These are phyloP conservation scores for Galaxias olidus DNA, from an alignment of 2,797 vertebrate genomes.

Conservation along the genomic window DNA sequence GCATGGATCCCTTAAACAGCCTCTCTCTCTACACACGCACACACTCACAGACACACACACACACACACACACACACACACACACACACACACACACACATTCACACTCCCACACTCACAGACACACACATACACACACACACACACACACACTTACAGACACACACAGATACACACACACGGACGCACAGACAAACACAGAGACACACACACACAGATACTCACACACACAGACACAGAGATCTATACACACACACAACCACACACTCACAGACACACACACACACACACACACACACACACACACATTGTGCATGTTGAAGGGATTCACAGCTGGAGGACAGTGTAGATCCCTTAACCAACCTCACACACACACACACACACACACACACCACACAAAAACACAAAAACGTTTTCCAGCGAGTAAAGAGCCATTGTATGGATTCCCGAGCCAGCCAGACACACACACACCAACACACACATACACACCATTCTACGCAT, in stretches of 20 bases:
- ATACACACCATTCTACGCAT: no score
- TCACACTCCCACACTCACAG: background rate
- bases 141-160: background rate
- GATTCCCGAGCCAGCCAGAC: background rate
- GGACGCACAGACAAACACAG: no score
- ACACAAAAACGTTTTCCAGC: no score
- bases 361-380: background rate
- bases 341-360: no score
- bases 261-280: background rate
- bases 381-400: no score
- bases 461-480: conserved; percentile 5
- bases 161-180: conserved; percentile 1
- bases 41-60: conserved; percentile 10
- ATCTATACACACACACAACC: conserved; percentile 5
- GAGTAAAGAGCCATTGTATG: no score
- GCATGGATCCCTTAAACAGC: background rate
- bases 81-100: no score
- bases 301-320: background rate
- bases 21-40: conserved; percentile 38
- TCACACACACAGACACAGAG: background rate
- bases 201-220: background rate
- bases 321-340: no score
- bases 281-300: conserved; percentile 6
- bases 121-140: conserved; percentile 3
- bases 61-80: background rate